Base-by-base conservation (phyloP, 92 coral and sea anemone genomes). In the Phenganax subtilis region DNA sequence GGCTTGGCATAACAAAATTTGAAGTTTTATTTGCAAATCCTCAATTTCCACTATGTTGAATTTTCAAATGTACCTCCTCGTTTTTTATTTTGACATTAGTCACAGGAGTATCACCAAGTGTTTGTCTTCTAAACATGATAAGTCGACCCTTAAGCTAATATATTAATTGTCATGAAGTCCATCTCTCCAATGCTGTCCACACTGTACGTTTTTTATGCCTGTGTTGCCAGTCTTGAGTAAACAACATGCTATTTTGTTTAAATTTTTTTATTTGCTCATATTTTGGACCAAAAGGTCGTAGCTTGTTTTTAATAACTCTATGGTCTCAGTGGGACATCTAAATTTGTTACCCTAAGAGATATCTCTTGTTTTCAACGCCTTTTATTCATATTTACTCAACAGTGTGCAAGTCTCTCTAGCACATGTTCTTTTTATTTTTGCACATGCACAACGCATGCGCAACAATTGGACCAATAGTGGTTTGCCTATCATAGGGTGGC, bases 241-340 rank as follows among this genome's bases (percentile, higher is more conserved):
- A 27, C 10, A 44, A 9, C 2, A 27, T 2, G 31, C 16, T 2
- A 27, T 27, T 66, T 66, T 66, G 9, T 51, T 66, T 20, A 20
- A 20, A 20, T 20, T 20, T 20, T 20, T 20, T 20, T 20, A 20
- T 20, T 66, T 51, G 72, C 72, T 66, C 72, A 8, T 27, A 66
- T 9, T 25, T 66, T 27, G 12, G 37, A 66, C 9, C 51, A 66
- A 66, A 66, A 66, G 8, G 31, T 44, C 31, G 8, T 66, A 5
- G 28, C 27, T 66, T 66, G 51, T 66, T 66, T 15, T 27, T 25
- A 27, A 27, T 16, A 8, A 17, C 16, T 3, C 37, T 66, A 25
- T 66, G 44, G 72, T 66, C 72, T 66, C 72, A 51, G 72, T 66
- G 72, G 72, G 72, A 66, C 72, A 51, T 66, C 72, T 51, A 66